Evolutionary conservation across 2,113 vertebrate genomes (phyloP).

Genomic region (Lophochroa leadbeateri): DNA sequence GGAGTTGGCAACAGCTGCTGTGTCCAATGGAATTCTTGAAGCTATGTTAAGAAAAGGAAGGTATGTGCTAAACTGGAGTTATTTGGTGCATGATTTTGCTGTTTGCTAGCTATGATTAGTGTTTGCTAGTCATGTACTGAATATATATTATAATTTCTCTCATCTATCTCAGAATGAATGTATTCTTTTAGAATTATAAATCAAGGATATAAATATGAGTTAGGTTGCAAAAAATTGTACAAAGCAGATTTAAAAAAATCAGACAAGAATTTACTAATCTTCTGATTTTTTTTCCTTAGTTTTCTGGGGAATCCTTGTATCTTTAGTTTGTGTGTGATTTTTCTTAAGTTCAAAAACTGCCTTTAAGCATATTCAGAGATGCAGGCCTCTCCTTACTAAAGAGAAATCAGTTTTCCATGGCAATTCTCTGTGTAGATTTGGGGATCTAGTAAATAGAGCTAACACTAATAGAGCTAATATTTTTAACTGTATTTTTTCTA

Average conservation of each 20-base stretch:
- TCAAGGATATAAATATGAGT: neutral
- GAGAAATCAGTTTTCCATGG: neutral
- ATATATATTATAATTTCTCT: fast-evolving
- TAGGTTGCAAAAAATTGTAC: neutral
- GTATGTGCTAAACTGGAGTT: too few species aligned
- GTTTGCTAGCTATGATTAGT: too few species aligned
- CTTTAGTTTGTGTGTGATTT: neutral
- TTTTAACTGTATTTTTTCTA: neutral
- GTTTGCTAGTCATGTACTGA: neutral
- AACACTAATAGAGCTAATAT: neutral
- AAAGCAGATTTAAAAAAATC: neutral
- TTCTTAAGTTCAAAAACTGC: neutral
- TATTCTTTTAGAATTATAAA: neutral
- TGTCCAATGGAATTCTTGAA: too few species aligned
- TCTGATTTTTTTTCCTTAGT: neutral
- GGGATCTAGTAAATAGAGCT: neutral
- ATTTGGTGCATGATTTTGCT: too few species aligned
- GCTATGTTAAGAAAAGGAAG: too few species aligned
- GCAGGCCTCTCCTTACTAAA: neutral
- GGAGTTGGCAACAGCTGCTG: too few species aligned
- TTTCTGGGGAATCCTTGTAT: neutral
- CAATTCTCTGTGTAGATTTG: neutral
- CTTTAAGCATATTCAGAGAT: neutral
- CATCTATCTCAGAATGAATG: neutral
- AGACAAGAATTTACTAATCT: neutral